phyloP scores from a whole-genome alignment of 2,113 vertebrate species.

The Callorhinus ursinus region DNA sequence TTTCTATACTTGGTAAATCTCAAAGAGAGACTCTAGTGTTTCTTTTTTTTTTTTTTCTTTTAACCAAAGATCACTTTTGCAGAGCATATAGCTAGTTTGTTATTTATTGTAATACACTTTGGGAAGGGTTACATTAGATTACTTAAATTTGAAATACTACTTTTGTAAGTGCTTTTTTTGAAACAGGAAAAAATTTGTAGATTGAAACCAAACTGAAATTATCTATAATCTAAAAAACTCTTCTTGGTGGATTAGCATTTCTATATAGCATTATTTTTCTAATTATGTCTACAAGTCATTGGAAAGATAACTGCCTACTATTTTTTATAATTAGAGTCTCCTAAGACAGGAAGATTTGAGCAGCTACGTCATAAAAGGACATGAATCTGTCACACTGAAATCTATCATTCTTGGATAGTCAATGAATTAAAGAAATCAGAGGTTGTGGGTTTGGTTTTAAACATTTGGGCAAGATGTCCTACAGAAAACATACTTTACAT shows the following conservation, averaged over 20 bases:
- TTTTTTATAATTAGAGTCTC: not conserved
- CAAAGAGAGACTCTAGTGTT: not conserved
- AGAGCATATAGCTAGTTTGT: not conserved
- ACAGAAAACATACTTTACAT: not conserved
- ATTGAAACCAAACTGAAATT: not conserved
- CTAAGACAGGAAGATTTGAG: not conserved
- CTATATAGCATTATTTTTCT: conserved; percentile 4
- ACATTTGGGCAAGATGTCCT: not conserved
- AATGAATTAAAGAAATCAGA: not conserved
- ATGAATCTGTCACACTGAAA: not conserved
- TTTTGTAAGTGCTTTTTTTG: not conserved
- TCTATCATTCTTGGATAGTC: not conserved
- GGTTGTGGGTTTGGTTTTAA: not conserved
- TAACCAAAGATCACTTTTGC: not conserved
- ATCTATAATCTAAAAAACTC: not conserved
- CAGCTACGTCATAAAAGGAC: not conserved
- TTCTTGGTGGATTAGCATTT: not conserved
- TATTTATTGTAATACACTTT: not conserved
- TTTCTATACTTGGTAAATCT: not conserved
- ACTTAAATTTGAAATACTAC: conserved; percentile 3
- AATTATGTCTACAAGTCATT: not conserved
- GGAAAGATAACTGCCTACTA: not conserved
- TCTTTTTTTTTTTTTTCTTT: not conserved
- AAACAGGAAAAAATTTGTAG: not conserved
- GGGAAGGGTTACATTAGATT: not conserved